Conservation (phyloP, 2,797 vertebrate genomes). For the Tapirus indicus region DNA sequence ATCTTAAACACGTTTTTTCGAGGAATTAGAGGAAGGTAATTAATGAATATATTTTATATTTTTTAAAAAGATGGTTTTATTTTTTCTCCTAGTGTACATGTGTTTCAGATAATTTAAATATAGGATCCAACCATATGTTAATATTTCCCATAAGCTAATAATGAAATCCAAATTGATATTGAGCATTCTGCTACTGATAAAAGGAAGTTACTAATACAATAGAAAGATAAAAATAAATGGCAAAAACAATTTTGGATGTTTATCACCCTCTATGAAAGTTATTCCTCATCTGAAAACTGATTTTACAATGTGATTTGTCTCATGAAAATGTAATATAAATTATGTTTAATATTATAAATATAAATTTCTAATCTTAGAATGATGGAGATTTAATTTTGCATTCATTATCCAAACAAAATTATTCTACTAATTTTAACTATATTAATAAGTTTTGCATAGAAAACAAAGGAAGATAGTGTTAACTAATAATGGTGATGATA, state of each 20-base stretch:
- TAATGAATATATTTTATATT: background rate
- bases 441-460: conserved; percentile 63
- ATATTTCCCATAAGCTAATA: background rate
- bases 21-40: background rate
- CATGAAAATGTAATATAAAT: conserved; percentile 2
- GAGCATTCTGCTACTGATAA: background rate
- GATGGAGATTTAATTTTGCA: conserved; percentile 6
- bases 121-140: background rate
- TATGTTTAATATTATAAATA: background rate
- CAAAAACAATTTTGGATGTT: background rate
- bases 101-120: background rate
- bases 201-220: background rate
- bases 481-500: conserved; percentile 14
- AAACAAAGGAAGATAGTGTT: background rate
- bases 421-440: conserved; percentile 38
- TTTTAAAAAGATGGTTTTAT: background rate
- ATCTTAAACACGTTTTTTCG: background rate
- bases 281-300: background rate
- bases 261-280: background rate
- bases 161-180: background rate
- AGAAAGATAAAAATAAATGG: background rate
- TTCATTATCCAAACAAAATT: background rate
- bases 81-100: background rate
- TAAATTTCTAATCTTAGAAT: conserved; percentile 33
- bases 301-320: conserved; percentile 23